These are phyloP conservation scores for Syrrhaptes paradoxus DNA, from an alignment of 2,113 vertebrate genomes.

Conservation along the genomic window DNA sequence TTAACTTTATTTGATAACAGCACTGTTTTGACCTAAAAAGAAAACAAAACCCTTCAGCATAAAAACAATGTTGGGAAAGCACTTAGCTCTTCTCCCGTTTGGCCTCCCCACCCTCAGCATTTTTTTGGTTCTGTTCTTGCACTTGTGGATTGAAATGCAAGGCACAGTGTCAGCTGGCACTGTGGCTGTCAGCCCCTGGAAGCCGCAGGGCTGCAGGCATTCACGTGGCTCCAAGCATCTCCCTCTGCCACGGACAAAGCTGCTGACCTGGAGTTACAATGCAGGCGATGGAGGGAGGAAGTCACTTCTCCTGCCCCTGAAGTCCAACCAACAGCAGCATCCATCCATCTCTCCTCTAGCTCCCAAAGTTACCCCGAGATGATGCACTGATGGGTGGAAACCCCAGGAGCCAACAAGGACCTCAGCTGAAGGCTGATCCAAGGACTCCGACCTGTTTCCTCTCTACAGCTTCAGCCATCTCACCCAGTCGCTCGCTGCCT, in stretches of 20 bases:
- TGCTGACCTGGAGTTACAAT: background rate
- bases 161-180: conserved; percentile 20
- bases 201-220: background rate
- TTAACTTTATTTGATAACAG: background rate
- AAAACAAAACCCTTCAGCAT: background rate
- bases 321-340: background rate
- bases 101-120: background rate
- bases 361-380: background rate
- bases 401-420: background rate
- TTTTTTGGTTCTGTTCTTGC: background rate
- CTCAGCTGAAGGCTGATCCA: background rate
- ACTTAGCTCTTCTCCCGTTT: background rate
- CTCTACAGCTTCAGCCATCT: background rate
- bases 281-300: background rate
- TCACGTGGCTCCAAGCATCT: background rate
- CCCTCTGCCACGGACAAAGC: background rate
- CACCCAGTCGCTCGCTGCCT: background rate
- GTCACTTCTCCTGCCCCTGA: background rate
- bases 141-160: conserved; percentile 43
- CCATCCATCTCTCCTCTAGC: background rate
- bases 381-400: background rate
- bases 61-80: background rate
- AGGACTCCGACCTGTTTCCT: background rate
- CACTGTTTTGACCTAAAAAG: background rate
- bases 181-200: accelerated